phyloP scores from a whole-genome alignment of 2,888 invertebrate species.

The Synanthedon andrenaeformis region DNA sequence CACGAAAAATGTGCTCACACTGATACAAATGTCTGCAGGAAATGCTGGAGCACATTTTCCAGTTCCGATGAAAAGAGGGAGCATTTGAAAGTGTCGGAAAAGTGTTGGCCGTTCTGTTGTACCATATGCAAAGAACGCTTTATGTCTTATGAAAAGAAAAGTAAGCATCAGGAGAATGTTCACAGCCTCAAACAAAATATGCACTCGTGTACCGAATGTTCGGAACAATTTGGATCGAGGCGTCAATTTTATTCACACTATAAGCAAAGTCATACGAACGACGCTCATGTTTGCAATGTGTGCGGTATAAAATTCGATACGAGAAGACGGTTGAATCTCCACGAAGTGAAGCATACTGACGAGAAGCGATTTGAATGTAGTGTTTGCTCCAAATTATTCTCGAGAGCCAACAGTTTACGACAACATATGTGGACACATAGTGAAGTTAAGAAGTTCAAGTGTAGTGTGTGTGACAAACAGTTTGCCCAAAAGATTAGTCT shows the following conservation, averaged over 20 bases:
- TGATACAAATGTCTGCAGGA: constrained; percentile 36
- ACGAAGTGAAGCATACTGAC: constrained; percentile 57
- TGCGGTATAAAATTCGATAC: constrained; percentile 40
- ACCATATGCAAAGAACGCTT: constrained; percentile 44
- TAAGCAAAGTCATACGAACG: constrained; percentile 37
- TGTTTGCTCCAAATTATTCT: constrained; percentile 59
- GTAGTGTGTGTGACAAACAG: constrained; percentile 40
- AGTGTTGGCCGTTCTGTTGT: constrained; percentile 45
- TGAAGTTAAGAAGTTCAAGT: constrained; percentile 40
- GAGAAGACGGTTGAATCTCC: constrained; percentile 38
- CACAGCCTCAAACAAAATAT: constrained; percentile 29
- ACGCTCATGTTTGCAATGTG: constrained; percentile 32
- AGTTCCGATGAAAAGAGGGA: constrained; percentile 29
- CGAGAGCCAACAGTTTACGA: constrained; percentile 50
- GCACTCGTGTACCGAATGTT: constrained; percentile 46
- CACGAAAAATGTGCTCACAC: constrained; percentile 43
- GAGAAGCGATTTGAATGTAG: constrained; percentile 54
- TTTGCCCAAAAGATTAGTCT: constrained; percentile 52
- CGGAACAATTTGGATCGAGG: constrained; percentile 25
- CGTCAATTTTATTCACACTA: constrained; percentile 46
- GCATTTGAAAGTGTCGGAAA: constrained; percentile 31
- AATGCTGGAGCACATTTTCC: constrained; percentile 45
- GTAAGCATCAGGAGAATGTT: constrained; percentile 31
- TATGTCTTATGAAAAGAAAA: constrained; percentile 45
- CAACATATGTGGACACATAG: constrained; percentile 57